phyloP scores from a whole-genome alignment of 2,888 invertebrate species.

The Dynastes maya region DNA sequence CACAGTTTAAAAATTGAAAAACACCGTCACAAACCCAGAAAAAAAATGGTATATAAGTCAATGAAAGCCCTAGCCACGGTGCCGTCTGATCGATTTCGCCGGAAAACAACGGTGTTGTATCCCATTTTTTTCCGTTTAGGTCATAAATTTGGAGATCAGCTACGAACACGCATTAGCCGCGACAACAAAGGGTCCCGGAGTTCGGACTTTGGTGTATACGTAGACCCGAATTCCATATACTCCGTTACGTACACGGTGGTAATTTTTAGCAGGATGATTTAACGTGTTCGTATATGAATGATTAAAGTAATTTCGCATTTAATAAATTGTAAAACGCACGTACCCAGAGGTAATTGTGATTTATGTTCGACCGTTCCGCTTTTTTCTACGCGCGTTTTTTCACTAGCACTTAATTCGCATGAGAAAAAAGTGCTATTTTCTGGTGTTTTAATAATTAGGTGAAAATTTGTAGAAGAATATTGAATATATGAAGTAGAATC shows the following conservation, averaged over 20 bases:
- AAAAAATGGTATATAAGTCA: conserved; percentile 19
- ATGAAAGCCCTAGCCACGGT: background rate
- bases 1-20: conserved; percentile 21
- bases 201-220: background rate
- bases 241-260: conserved; percentile 3
- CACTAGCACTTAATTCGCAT: no score
- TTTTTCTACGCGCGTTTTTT: conserved; percentile 5
- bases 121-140: conserved; percentile 17
- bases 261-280: conserved; percentile 48
- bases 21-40: background rate
- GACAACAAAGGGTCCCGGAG: background rate
- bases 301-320: conserved; percentile 50
- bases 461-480: no score
- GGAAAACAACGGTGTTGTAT: conserved; percentile 12
- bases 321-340: conserved; percentile 39
- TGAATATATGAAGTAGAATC: no score
- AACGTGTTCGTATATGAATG: conserved; percentile 48
- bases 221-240: background rate
- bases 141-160: conserved; percentile 46
- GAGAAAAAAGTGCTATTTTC: no score
- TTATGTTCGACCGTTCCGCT: conserved; percentile 21
- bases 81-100: background rate
- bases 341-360: conserved; percentile 41
- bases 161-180: background rate
- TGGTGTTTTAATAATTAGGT: no score